Percentiles rank a stretch among this genome's conserved stretches.
Conservation (phyloP, 2,113 vertebrate genomes). For the Dolichotis patagonum region DNA sequence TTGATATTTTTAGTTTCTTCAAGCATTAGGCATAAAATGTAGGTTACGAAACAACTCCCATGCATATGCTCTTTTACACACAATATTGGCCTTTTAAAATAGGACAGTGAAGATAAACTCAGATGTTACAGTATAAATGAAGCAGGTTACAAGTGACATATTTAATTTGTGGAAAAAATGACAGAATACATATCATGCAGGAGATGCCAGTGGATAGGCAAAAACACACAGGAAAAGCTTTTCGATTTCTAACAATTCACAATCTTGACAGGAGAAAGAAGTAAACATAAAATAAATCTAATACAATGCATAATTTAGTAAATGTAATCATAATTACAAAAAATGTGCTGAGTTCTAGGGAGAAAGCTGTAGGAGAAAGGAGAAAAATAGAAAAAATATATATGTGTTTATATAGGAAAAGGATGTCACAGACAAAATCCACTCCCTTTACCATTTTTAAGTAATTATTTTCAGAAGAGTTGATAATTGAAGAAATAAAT, state of each 20-base stretch:
- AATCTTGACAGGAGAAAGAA: neutral
- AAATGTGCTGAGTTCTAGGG: neutral
- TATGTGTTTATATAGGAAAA: neutral
- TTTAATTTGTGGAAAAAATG: neutral
- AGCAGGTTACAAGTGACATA: neutral
- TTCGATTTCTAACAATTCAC: constrained; percentile 18
- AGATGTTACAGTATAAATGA: neutral
- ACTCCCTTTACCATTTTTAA: neutral
- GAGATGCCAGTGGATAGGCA: neutral
- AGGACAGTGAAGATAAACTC: neutral
- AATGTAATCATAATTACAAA: neutral
- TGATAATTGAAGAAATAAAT: neutral
- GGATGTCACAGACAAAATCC: neutral
- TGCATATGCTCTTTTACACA: neutral
- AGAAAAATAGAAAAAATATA: neutral
- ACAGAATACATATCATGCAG: neutral
- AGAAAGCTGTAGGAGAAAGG: neutral
- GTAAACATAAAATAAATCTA: constrained; percentile 19
- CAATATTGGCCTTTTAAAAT: neutral
- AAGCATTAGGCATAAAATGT: neutral
- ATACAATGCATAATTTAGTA: neutral
- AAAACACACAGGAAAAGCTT: neutral
- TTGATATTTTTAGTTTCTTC: constrained; percentile 32
- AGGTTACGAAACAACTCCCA: neutral
- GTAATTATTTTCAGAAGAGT: neutral